phyloP scores from a whole-genome alignment of 2,797 vertebrate species.

The Coregonus ussuriensis region DNA sequence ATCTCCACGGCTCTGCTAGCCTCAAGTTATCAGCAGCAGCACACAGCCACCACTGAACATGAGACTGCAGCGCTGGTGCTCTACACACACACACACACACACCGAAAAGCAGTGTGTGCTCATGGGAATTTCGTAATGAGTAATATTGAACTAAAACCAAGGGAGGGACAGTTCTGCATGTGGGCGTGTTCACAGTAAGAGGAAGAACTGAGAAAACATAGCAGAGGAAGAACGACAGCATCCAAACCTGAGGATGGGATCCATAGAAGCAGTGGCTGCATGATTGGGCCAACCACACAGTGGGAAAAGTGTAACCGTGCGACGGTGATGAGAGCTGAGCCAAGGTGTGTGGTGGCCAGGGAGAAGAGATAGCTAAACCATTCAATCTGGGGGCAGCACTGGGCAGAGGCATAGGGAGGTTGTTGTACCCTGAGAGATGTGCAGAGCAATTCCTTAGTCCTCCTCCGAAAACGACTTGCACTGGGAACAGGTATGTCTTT shows the following conservation, averaged over 20 bases:
- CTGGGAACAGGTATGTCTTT: neutral
- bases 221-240: neutral
- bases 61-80: neutral
- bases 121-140: neutral
- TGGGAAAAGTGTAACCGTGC: neutral
- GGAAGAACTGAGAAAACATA: neutral
- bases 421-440: neutral
- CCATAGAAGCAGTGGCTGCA: neutral
- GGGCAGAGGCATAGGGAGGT: neutral
- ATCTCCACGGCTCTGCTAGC: too few relatives aligned
- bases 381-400: neutral
- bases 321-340: neutral
- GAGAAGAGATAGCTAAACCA: neutral
- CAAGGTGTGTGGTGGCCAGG: neutral
- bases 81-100: neutral
- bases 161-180: neutral
- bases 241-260: neutral
- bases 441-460: neutral
- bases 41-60: too few relatives aligned
- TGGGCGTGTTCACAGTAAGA: neutral
- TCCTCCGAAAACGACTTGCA: neutral
- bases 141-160: neutral
- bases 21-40: too few relatives aligned
- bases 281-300: neutral
- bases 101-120: neutral